Evolutionary conservation across 2,113 vertebrate species (phyloP), one percentile per base, ranked within the genome.

Genomic region (Stigmatopora argus): DNA sequence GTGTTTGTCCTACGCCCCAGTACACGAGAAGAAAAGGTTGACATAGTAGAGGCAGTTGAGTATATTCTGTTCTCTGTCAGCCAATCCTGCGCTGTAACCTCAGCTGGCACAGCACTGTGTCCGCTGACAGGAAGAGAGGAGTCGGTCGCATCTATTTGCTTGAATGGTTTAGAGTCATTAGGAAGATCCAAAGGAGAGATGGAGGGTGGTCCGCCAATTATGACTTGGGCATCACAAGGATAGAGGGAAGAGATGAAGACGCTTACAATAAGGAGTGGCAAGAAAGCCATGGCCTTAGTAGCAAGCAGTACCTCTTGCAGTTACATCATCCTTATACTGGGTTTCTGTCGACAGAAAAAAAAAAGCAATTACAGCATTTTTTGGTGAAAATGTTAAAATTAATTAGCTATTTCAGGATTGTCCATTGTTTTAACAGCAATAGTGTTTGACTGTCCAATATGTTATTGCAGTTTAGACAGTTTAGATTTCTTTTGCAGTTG

Each of bases 31-130:
- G 80, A 70, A 31, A 71, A 57, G 6, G 46, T 57, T 38, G 78
- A 60, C 49, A 64, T 62, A 44, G 78, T 62, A 62, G 72, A 66
- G 34, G 64, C 34, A 45, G 51, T 58, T 21, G 74, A 62, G 44
- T 78, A 72, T 47, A 53, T 9, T 66, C 60, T 75, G 58, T 68
- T 65, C 9, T 46, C 67, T 55, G 75, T 66, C 49, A 66, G 63
- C 56, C 66, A 66, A 4, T 78, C 73, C 59, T 1, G 47, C 14
- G n/a, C 15, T 44, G 74, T 74, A n/a, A 58, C 62, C 80, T 74
- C 84, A 75, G 85, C 31, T 10, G 88, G 82, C 48, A 85, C 83
- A 70, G 85, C 86, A 2, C 70, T 87, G 15, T 78, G 85, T 6
- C 85, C 78, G 61, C 76, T 77, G 38, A 83, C 56, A 58, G 81